These are phyloP conservation scores for Lagopus leucura DNA, from an alignment of 2,113 vertebrate genomes.

Conservation along the genomic window DNA sequence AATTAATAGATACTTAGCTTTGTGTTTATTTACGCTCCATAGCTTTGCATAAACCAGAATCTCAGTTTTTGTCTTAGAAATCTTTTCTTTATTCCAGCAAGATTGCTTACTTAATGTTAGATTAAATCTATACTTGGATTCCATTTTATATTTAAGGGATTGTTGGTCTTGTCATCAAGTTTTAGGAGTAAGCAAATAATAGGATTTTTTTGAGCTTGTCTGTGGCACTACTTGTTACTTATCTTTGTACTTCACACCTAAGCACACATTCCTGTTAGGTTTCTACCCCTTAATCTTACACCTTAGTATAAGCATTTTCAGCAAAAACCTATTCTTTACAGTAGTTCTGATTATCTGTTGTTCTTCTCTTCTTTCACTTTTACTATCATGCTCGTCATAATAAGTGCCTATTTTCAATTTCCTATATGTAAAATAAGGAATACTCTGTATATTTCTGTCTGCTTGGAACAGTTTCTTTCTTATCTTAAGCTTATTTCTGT, in stretches of 20 bases:
- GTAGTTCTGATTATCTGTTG: not conserved
- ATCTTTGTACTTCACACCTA: not conserved
- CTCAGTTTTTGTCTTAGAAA: not conserved
- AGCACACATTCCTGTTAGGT: not conserved
- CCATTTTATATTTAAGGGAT: not conserved
- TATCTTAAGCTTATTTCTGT: not conserved
- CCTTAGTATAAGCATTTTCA: not conserved
- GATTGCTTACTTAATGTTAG: not conserved
- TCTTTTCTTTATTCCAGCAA: not conserved
- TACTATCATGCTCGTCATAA: not conserved
- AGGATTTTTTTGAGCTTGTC: not conserved
- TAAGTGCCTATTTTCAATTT: not conserved
- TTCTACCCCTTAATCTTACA: not conserved
- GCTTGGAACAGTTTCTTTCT: not conserved
- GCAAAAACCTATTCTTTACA: not conserved
- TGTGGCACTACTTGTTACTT: not conserved
- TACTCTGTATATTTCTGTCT: not conserved
- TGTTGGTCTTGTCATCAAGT: not conserved
- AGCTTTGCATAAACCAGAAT: not conserved
- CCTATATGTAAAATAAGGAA: not conserved
- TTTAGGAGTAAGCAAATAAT: not conserved
- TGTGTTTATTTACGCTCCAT: not conserved
- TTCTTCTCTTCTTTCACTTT: not conserved
- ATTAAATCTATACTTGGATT: not conserved
- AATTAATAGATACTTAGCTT: conserved; percentile 19